phyloP scores from a whole-genome alignment of 2,797 vertebrate genomes.

The Margarornis squamiger region DNA sequence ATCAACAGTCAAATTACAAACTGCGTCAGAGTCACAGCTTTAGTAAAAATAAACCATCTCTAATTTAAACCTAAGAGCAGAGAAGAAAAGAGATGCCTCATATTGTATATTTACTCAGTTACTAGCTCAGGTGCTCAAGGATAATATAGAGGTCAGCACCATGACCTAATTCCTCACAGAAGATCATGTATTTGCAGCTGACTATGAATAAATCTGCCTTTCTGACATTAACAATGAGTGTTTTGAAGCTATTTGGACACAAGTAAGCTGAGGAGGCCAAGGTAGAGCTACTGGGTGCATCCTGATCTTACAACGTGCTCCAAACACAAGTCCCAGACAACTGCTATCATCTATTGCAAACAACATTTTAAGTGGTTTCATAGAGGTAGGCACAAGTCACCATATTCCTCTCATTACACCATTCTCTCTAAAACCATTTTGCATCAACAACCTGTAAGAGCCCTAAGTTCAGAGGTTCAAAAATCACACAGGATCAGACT shows the following conservation, averaged over 20 bases:
- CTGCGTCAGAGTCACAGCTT: neutral
- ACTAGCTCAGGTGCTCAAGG: neutral
- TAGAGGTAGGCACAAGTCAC: neutral
- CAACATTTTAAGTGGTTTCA: neutral
- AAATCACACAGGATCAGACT: neutral
- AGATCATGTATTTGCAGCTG: neutral
- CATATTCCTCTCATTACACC: neutral
- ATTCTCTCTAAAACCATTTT: neutral
- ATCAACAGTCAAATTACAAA: neutral
- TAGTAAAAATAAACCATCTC: neutral
- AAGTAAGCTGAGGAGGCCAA: neutral
- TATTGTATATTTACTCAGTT: neutral
- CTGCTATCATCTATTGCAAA: rapidly evolving
- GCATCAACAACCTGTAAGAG: neutral
- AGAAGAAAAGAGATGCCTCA: neutral
- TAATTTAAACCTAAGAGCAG: neutral
- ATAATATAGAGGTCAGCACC: neutral
- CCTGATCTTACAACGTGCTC: neutral
- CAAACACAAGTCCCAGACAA: neutral
- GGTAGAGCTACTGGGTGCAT: neutral
- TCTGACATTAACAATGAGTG: neutral
- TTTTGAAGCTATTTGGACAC: neutral
- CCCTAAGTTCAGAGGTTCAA: neutral
- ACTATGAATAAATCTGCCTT: neutral
- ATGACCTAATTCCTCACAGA: neutral